A percentile compares a stretch with the other conserved stretches of the same genome.
Conservation (phyloP, 2,797 vertebrate species). For the Pangasius krempfi region DNA sequence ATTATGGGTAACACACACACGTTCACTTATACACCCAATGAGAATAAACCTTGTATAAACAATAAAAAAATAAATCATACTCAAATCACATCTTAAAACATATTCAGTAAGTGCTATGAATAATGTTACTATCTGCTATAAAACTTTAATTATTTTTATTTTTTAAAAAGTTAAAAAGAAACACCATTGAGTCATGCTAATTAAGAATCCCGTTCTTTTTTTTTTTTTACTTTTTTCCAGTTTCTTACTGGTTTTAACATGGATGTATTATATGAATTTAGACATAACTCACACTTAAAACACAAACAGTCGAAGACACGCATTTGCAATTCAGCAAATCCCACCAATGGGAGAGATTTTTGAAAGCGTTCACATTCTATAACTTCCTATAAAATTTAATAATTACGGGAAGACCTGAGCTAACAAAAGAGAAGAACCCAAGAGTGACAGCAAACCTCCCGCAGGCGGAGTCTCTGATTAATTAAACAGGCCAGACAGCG, state of each 20-base stretch:
- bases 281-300: neutral
- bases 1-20: neutral
- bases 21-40: neutral
- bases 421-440: neutral
- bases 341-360: neutral
- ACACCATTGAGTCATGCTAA: neutral
- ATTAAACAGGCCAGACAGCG: neutral
- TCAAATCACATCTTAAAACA: neutral
- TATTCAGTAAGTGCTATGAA: too few relatives aligned
- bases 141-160: too few relatives aligned
- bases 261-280: neutral
- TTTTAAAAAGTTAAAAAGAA: neutral
- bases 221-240: neutral
- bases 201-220: neutral
- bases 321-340: neutral
- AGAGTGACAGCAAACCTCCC: neutral
- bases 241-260: neutral
- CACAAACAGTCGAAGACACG: neutral
- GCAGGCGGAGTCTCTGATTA: neutral
- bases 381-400: neutral
- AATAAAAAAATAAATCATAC: neutral
- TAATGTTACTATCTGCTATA: too few relatives aligned
- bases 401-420: neutral
- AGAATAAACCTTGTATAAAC: neutral
- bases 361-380: neutral